These are phyloP conservation scores for Pseudococcus longispinus DNA, from an alignment of 2,888 invertebrate genomes.

Conservation along the genomic window DNA sequence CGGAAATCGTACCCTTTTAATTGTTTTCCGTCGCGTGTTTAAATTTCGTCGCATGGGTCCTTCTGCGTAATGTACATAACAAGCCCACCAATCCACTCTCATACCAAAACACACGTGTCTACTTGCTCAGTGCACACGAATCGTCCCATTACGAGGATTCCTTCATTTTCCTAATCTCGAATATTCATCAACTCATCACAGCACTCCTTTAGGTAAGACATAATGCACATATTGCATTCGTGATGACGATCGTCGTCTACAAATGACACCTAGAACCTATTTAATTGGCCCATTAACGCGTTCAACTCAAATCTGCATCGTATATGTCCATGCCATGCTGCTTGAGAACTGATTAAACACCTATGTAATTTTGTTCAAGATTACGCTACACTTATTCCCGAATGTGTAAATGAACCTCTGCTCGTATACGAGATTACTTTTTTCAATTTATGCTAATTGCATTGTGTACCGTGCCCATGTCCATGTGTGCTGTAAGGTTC, in stretches of 20 bases:
- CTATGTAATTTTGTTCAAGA: neutral
- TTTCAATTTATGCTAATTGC: constrained; percentile 35
- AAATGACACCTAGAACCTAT: neutral
- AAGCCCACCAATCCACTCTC: no score
- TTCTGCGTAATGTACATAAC: no score
- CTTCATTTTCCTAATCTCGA: no score
- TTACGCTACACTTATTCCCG: neutral
- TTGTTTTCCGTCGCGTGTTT: constrained; percentile 19
- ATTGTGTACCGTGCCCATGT: neutral
- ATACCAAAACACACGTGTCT: neutral
- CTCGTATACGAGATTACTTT: neutral
- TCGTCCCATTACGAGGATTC: no score
- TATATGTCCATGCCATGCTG: neutral
- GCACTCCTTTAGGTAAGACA: neutral
- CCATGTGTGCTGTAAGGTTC: neutral
- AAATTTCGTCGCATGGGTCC: neutral
- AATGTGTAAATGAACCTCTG: neutral
- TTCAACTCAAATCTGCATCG: neutral
- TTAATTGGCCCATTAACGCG: constrained; percentile 23
- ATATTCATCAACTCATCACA: neutral
- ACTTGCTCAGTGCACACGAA: no score
- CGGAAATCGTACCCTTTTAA: constrained; percentile 48
- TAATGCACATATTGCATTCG: neutral
- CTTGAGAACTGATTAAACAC: constrained; percentile 19
- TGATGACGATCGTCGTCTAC: neutral